Evolutionary conservation across 2,888 invertebrate genomes (phyloP).

Genomic region (Sceliomorpha sp.): DNA sequence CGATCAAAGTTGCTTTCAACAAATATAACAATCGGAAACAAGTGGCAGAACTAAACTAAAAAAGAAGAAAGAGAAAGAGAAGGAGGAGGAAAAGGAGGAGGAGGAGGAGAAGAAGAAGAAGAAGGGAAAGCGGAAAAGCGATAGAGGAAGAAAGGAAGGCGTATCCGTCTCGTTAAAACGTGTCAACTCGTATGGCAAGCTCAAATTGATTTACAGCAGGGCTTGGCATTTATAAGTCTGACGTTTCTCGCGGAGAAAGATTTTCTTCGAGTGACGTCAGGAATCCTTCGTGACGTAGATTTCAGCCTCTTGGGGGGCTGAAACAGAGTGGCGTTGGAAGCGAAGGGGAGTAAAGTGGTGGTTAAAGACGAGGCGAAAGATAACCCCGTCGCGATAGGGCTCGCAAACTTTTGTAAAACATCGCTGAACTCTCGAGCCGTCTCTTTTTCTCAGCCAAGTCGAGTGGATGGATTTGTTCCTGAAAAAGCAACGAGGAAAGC

Average conservation of each 20-base stretch:
- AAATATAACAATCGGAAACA: no score
- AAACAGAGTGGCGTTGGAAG: neutral
- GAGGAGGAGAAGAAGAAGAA: no score
- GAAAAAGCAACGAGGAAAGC: conserved; percentile 2
- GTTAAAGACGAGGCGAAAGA: conserved; percentile 24
- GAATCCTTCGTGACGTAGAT: conserved; percentile 25
- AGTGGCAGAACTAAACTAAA: no score
- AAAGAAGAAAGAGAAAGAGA: no score
- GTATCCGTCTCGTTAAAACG: conserved; percentile 1
- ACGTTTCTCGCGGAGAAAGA: conserved; percentile 19
- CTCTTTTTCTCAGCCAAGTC: conserved; percentile 4
- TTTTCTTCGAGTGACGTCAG: conserved; percentile 19
- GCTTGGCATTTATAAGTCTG: conserved; percentile 33
- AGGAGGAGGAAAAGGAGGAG: no score
- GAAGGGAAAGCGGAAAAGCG: no score
- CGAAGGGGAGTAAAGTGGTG: conserved; percentile 8
- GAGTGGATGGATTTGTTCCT: conserved; percentile 19
- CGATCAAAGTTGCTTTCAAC: no score
- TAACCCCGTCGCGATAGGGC: conserved; percentile 26
- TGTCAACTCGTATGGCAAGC: conserved; percentile 4
- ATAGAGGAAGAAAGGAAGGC: neutral
- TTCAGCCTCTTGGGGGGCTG: conserved; percentile 8
- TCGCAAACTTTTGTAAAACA: conserved; percentile 47
- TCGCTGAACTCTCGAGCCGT: conserved; percentile 27
- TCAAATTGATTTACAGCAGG: conserved; percentile 36